These are phyloP conservation scores for Drosophila rubida DNA, from an alignment of 2,888 invertebrate genomes.

Conservation along the genomic window DNA sequence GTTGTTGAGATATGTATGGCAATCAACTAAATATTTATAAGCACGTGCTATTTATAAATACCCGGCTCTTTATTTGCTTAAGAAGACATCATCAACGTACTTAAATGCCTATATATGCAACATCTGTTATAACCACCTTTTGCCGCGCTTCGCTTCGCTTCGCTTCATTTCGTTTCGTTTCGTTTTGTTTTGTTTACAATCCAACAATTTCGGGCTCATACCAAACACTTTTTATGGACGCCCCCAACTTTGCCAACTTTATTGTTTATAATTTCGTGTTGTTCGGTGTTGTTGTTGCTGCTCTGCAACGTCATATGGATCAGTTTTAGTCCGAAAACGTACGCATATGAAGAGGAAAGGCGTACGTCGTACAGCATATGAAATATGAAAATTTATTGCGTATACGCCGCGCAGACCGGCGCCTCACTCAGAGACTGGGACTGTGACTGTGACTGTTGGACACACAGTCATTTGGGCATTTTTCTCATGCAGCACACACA, in stretches of 20 bases:
- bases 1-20: slow-evolving; percentile 14
- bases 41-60: slow-evolving; percentile 51
- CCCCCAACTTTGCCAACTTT: slow-evolving; percentile 25
- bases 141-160: slow-evolving; percentile 61
- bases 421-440: slow-evolving; percentile 17
- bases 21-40: slow-evolving; percentile 44
- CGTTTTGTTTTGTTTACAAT: slow-evolving; percentile 69
- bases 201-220: slow-evolving; percentile 10
- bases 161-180: too few species aligned
- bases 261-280: slow-evolving; percentile 60
- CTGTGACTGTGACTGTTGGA: neutral
- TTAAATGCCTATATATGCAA: slow-evolving; percentile 61
- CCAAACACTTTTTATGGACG: slow-evolving; percentile 52
- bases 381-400: slow-evolving; percentile 81
- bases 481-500: slow-evolving; percentile 55
- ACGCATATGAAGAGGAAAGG: slow-evolving; percentile 49
- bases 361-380: slow-evolving; percentile 38
- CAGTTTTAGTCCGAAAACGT: slow-evolving; percentile 11
- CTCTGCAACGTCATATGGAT: slow-evolving; percentile 58
- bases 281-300: slow-evolving; percentile 10
- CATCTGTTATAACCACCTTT: slow-evolving; percentile 66
- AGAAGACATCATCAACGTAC: slow-evolving; percentile 58
- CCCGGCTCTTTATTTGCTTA: slow-evolving; percentile 52
- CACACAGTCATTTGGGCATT: slow-evolving; percentile 37
- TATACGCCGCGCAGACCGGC: slow-evolving; percentile 59